Evolutionary conservation across 2,888 invertebrate genomes (phyloP).

Genomic region (Creontiades dilutus): DNA sequence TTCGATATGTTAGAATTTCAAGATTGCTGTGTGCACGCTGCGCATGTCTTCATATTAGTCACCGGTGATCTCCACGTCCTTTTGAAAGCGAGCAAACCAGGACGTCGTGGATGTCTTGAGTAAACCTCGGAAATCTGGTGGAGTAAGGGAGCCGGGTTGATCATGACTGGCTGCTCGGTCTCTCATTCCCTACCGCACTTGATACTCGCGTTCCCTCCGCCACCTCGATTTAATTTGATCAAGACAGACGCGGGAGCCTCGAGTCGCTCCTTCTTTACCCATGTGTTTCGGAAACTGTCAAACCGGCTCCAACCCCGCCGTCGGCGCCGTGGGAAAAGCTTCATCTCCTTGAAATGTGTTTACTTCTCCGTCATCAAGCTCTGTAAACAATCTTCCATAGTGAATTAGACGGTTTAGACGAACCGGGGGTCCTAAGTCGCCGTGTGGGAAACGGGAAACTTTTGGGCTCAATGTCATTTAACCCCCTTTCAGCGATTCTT

Average conservation of each 20-base stretch:
- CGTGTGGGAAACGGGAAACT: constrained; percentile 14
- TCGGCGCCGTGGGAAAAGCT: constrained; percentile 11
- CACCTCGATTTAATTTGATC: constrained; percentile 11
- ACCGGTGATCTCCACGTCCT: not conserved
- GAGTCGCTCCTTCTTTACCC: constrained; percentile 8
- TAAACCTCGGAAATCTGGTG: not conserved
- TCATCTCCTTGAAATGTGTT: constrained; percentile 45
- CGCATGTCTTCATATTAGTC: not conserved
- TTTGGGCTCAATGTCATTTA: not conserved
- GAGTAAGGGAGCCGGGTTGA: not conserved
- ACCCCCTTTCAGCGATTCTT: too few species aligned
- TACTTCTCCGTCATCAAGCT: constrained; percentile 53
- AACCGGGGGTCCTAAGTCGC: not conserved
- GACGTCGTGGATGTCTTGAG: not conserved
- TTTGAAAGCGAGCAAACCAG: not conserved
- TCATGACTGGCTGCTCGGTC: not conserved
- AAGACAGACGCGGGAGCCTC: not conserved
- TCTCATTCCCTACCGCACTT: constrained; percentile 22
- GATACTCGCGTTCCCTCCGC: constrained; percentile 4
- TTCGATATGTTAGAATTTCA: too few species aligned
- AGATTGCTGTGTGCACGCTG: too few species aligned
- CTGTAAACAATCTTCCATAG: constrained; percentile 50
- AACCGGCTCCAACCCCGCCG: not conserved
- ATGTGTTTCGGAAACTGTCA: constrained; percentile 45
- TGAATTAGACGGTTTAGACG: constrained; percentile 43